A percentile compares a stretch with the other conserved stretches of the same genome.
Conservation (phyloP, 2,797 vertebrate genomes). For the Pantherophis alleghaniensis region DNA sequence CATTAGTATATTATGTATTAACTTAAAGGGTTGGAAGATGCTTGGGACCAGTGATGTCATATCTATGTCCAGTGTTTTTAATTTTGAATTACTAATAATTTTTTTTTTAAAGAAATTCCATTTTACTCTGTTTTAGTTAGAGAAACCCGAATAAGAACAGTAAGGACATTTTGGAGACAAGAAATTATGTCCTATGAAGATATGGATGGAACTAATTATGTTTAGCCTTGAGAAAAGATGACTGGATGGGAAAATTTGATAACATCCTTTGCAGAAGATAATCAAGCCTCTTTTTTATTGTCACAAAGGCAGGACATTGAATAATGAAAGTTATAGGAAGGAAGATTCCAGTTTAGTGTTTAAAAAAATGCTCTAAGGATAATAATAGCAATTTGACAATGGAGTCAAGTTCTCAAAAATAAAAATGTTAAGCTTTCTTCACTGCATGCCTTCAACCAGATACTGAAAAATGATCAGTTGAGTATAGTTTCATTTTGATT, state of each 20-base stretch:
- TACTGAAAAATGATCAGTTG: neutral
- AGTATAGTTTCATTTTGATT: neutral
- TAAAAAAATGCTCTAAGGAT: neutral
- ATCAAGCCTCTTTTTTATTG: neutral
- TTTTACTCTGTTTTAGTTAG: neutral
- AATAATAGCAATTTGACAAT: neutral
- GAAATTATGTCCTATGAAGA: constrained; percentile 2
- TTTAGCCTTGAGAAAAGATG: neutral
- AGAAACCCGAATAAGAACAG: neutral
- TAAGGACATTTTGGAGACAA: neutral
- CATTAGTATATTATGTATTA: too few relatives aligned
- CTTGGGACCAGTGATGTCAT: too few relatives aligned
- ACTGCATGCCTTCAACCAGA: neutral
- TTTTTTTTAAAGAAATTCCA: neutral
- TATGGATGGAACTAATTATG: neutral
- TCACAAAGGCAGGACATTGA: neutral
- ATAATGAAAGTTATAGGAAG: neutral
- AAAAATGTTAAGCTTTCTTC: neutral
- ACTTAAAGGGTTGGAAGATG: too few relatives aligned
- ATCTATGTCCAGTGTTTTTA: too few relatives aligned
- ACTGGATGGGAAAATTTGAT: neutral
- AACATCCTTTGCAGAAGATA: neutral
- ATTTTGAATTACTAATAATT: too few relatives aligned
- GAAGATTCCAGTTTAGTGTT: neutral
- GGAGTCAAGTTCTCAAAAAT: neutral